Evolutionary conservation across 2,888 invertebrate species (phyloP).

Genomic region (Acanthosepion pharaonis): DNA sequence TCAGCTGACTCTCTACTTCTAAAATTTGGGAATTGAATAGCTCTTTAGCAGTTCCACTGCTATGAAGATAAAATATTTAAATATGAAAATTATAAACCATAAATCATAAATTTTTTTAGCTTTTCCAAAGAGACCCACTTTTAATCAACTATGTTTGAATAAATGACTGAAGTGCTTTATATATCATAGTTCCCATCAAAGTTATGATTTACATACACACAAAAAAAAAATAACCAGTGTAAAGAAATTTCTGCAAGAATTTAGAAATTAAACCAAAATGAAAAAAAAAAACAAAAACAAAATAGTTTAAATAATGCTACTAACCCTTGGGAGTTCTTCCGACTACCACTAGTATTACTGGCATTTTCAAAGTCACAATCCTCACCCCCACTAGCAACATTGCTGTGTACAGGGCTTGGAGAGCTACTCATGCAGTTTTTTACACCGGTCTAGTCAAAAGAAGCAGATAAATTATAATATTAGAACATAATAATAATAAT

Average conservation of each 20-base stretch:
- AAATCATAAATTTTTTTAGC: no score
- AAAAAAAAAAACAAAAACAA: slow-evolving; percentile 14
- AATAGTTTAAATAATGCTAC: neutral
- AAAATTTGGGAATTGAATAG: no score
- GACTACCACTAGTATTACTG: slow-evolving; percentile 24
- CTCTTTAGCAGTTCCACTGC: no score
- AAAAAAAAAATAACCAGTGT: no score
- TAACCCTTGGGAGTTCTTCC: slow-evolving; percentile 41
- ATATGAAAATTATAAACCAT: no score
- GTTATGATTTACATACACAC: no score
- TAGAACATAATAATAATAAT: neutral
- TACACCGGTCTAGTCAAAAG: slow-evolving; percentile 16
- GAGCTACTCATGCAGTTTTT: slow-evolving; percentile 37
- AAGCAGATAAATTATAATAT: neutral
- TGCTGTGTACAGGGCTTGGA: slow-evolving; percentile 39
- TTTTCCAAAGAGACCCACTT: no score
- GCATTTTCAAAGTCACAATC: slow-evolving; percentile 43
- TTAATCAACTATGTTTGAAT: no score
- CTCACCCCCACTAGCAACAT: slow-evolving; percentile 23
- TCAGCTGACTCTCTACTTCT: no score
- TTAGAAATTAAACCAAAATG: neutral
- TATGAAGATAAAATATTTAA: no score
- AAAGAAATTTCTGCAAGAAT: neutral
- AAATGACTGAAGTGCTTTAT: no score
- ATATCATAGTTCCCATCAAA: no score